Conservation (phyloP, 2,888 invertebrate species). For the Caprella mutica region DNA sequence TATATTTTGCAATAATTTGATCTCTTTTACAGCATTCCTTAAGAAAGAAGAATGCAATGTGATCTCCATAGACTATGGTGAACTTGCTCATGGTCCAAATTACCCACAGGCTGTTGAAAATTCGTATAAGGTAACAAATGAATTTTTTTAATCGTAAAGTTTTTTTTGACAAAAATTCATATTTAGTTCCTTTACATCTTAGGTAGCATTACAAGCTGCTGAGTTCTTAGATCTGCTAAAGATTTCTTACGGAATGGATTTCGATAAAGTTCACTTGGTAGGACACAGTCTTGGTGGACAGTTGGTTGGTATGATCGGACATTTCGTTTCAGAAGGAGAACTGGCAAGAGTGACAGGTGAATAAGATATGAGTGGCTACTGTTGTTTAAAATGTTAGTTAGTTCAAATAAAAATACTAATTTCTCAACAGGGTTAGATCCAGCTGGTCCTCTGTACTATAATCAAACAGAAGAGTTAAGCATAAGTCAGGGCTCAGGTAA, state of each 20-base stretch:
- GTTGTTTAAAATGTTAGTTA: neutral
- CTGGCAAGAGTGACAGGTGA: conserved; percentile 6
- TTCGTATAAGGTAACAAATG: neutral
- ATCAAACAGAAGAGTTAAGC: neutral
- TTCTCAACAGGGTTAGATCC: conserved; percentile 1
- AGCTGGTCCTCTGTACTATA: conserved; percentile 4
- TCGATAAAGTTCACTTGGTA: neutral
- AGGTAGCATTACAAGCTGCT: too few relatives aligned
- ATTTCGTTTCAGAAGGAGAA: neutral
- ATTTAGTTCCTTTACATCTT: neutral
- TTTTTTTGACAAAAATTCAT: too few relatives aligned
- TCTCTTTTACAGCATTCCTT: neutral
- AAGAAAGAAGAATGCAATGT: neutral
- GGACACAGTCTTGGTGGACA: conserved; percentile 9
- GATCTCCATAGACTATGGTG: conserved; percentile 5
- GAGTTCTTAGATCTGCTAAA: too few relatives aligned
- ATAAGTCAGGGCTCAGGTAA: neutral
- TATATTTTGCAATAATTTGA: too few relatives aligned
- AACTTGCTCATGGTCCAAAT: neutral
- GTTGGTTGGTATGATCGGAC: conserved; percentile 1
- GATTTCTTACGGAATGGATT: neutral
- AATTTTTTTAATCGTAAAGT: neutral
- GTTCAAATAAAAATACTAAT: neutral
- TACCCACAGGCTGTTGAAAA: neutral
- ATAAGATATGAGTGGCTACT: neutral